Conservation (phyloP, 2,888 invertebrate species). For the Dusona sp. region DNA sequence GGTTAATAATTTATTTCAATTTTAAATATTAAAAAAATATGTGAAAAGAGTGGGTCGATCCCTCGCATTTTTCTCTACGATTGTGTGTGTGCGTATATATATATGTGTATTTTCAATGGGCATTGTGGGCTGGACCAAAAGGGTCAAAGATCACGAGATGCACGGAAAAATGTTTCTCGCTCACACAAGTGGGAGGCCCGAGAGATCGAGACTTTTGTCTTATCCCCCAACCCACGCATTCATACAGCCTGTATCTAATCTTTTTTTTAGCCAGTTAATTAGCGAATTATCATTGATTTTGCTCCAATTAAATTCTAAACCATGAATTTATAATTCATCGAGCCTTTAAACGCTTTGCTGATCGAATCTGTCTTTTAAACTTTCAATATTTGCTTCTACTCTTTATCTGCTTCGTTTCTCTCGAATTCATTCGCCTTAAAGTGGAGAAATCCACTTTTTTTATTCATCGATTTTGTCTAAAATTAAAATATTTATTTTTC, state of each 20-base stretch:
- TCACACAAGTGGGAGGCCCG: slow-evolving; percentile 7
- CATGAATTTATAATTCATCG: not conserved
- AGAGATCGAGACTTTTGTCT: not conserved
- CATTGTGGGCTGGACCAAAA: slow-evolving; percentile 1
- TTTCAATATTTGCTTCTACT: not conserved
- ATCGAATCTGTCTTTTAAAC: not conserved
- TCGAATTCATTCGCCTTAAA: not conserved
- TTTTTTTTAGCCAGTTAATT: not conserved
- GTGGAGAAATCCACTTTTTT: not conserved
- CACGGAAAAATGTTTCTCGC: not conserved
- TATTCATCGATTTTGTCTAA: not conserved
- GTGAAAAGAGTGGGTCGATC: slow-evolving; percentile 1
- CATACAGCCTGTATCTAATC: not conserved
- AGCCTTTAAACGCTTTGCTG: not conserved
- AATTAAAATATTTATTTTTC: not conserved
- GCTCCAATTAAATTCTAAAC: not conserved
- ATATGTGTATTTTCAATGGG: slow-evolving; percentile 1
- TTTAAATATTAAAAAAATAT: not conserved
- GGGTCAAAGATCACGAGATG: slow-evolving; percentile 10
- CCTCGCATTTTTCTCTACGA: not conserved
- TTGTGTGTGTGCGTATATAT: not conserved
- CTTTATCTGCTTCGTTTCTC: not conserved
- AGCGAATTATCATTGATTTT: not conserved
- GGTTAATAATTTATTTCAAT: not conserved
- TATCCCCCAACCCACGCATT: not conserved